phyloP scores from a whole-genome alignment of 2,888 invertebrate genomes.

The Apodemia zela region DNA sequence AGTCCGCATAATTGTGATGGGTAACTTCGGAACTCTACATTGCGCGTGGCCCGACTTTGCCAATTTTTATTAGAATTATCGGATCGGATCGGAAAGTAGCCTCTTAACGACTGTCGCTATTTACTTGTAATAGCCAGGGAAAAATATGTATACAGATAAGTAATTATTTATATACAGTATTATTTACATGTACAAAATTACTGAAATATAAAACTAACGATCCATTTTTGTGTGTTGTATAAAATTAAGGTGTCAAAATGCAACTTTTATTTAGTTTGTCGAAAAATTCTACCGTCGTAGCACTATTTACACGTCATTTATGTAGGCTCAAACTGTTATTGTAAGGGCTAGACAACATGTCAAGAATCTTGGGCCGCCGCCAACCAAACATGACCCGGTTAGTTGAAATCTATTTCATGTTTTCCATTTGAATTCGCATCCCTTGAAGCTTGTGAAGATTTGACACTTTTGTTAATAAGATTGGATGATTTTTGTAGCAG shows the following conservation, averaged over 20 bases:
- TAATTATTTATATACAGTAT: no score
- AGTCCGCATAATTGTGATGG: no score
- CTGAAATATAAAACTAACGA: no score
- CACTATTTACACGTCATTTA: conserved; percentile 3
- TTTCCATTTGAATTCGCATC: conserved; percentile 6
- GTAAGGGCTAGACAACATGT: conserved; percentile 8
- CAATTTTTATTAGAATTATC: no score
- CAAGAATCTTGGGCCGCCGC: conserved; percentile 3
- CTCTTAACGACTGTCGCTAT: no score
- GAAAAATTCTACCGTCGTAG: not conserved
- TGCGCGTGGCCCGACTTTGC: no score
- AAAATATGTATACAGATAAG: no score
- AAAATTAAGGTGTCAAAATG: not conserved
- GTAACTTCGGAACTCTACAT: no score
- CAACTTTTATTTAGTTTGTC: not conserved
- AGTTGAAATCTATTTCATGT: conserved; percentile 6
- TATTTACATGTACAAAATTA: no score
- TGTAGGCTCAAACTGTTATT: not conserved
- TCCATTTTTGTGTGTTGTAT: not conserved
- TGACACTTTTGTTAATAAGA: conserved; percentile 13
- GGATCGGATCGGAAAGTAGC: no score
- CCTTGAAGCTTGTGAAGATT: not conserved
- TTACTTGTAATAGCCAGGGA: no score
- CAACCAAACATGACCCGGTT: conserved; percentile 10
- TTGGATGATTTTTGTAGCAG: not conserved